Percentiles rank a stretch among this genome's conserved stretches.
Conservation (phyloP, 1,140 invertebrate genomes). For the Aradophagus sp. region DNA sequence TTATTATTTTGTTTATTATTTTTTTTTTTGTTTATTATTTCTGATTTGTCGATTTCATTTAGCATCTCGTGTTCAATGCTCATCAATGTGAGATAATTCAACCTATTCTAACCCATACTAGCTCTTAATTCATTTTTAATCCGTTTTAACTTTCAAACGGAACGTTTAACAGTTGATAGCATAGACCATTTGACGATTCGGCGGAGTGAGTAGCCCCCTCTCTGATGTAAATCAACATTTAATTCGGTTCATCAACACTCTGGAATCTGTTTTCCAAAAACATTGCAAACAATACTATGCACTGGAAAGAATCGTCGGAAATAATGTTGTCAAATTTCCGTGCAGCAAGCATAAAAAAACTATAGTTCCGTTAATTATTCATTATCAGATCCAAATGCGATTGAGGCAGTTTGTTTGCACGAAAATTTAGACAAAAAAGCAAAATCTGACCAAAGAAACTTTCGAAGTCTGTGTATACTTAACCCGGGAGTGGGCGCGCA, state of each 20-base stretch:
- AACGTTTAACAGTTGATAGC: no score
- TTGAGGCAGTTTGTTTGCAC: slow-evolving; percentile 8
- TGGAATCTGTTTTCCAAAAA: slow-evolving; percentile 8
- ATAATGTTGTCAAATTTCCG: slow-evolving; percentile 18
- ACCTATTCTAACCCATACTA: no score
- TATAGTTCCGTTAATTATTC: slow-evolving; percentile 13
- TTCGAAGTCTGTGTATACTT: slow-evolving; percentile 9
- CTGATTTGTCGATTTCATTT: no score
- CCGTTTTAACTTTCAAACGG: no score
- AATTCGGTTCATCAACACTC: slow-evolving; percentile 12
- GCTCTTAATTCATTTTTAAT: no score
- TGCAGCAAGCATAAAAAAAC: slow-evolving; percentile 11
- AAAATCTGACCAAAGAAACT: slow-evolving; percentile 8
- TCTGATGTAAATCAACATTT: slow-evolving; percentile 5
- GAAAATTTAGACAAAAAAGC: slow-evolving; percentile 5
- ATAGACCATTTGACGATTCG: no score
- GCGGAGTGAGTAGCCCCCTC: no score
- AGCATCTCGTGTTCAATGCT: no score
- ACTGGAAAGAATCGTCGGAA: slow-evolving; percentile 1
- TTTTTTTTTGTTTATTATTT: no score
- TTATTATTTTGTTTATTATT: no score
- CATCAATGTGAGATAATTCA: no score
- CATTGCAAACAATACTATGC: background rate
- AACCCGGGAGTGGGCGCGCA: no score
- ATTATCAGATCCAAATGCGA: slow-evolving; percentile 2